These are phyloP conservation scores for Fistularia tabacaria DNA, from an alignment of 2,797 vertebrate species.

Conservation along the genomic window DNA sequence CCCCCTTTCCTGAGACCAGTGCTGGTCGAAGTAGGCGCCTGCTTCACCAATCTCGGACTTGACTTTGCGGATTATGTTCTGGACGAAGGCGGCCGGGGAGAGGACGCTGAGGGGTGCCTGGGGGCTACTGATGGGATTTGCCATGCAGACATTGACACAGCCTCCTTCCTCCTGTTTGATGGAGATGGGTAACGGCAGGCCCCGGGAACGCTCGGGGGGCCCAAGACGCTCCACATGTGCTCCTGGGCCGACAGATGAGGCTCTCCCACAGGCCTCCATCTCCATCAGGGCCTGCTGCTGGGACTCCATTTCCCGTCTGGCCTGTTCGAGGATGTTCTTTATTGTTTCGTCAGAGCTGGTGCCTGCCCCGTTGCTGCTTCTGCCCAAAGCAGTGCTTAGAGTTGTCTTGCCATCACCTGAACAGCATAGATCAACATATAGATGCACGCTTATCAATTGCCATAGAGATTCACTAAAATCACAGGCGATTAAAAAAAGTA, in stretches of 20 bases:
- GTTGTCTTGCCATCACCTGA: constrained; percentile 83
- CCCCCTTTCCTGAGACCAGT: constrained; percentile 90
- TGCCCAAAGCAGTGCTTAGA: constrained; percentile 59
- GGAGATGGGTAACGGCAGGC: constrained; percentile 61
- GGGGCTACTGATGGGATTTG: constrained; percentile 70
- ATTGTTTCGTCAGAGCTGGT: constrained; percentile 89
- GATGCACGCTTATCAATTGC: neutral
- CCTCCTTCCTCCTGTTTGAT: constrained; percentile 90
- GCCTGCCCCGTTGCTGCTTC: constrained; percentile 80
- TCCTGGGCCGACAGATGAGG: constrained; percentile 51
- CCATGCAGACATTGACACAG: constrained; percentile 59
- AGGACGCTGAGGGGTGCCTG: constrained; percentile 85
- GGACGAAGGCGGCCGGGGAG: constrained; percentile 92
- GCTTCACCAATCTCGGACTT: constrained; percentile 95
- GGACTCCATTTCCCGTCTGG: constrained; percentile 90
- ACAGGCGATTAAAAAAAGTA: constrained; percentile 7
- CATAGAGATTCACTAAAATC: constrained; percentile 14
- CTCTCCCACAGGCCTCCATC: constrained; percentile 80
- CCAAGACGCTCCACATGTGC: constrained; percentile 63
- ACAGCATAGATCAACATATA: constrained; percentile 5
- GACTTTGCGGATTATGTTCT: constrained; percentile 97
- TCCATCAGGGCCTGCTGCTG: constrained; percentile 91
- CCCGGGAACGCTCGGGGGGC: constrained; percentile 60
- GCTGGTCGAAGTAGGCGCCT: constrained; percentile 93
- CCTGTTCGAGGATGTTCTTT: constrained; percentile 93